These are phyloP conservation scores for Steatocranus sp. DNA, from an alignment of 2,797 vertebrate species.

Conservation along the genomic window DNA sequence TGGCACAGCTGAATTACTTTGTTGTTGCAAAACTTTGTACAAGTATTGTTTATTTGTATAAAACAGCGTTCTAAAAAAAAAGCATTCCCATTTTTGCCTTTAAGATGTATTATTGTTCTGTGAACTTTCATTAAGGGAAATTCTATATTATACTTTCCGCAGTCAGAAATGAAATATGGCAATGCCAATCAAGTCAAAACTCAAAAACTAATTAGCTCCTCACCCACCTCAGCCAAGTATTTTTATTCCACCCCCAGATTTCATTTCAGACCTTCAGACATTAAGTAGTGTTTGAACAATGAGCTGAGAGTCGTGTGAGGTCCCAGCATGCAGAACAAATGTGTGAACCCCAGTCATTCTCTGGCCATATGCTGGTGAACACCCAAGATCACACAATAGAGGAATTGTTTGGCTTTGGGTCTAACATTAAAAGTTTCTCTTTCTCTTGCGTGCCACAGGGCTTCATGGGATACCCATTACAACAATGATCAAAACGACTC, in stretches of 20 bases:
- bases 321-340: constrained; percentile 12
- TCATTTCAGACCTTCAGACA: constrained; percentile 13
- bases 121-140: not conserved
- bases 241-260: constrained; percentile 22
- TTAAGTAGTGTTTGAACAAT: constrained; percentile 35
- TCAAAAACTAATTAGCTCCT: constrained; percentile 8
- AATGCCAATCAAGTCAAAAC: constrained; percentile 14
- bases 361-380: constrained; percentile 29
- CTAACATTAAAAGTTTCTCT: not conserved
- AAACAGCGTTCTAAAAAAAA: not conserved
- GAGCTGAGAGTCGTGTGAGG: constrained; percentile 45
- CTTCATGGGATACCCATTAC: constrained; percentile 6
- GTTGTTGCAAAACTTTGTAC: constrained; percentile 12
- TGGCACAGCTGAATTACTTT: constrained; percentile 16
- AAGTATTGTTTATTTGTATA: constrained; percentile 6
- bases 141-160: not conserved
- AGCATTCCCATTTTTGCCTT: not conserved
- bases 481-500: constrained; percentile 1
- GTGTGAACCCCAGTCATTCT: constrained; percentile 32
- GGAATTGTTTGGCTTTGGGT: constrained; percentile 22
- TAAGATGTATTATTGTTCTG: not conserved
- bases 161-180: not conserved
- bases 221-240: not conserved
- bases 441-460: not conserved
- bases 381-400: constrained; percentile 45